Percentiles rank a stretch among this genome's conserved stretches.
These are phyloP conservation scores for Eunapius fragilis DNA, from an alignment of 37 sponge, comb jelly and placozoan species.

Conservation along the genomic window DNA sequence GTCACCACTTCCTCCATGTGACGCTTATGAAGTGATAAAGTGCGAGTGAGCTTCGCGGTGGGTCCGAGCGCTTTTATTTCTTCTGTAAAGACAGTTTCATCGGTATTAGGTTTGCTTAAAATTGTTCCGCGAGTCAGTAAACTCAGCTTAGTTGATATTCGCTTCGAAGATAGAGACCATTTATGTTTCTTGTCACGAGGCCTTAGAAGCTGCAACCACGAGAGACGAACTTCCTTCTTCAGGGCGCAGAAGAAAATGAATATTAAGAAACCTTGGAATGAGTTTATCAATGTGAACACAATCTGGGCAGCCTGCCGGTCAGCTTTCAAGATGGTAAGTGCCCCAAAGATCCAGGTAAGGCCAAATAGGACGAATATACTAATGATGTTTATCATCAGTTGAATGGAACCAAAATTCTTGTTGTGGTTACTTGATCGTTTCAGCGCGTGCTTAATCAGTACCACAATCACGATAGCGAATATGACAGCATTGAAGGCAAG, in stretches of 20 bases:
- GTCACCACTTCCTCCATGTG: not conserved
- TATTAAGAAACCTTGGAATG: conserved; percentile 39
- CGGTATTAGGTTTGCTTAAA: not conserved
- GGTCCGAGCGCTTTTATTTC: not conserved
- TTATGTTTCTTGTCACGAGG: too few species aligned
- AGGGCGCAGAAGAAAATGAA: conserved; percentile 36
- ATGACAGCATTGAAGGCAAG: conserved; percentile 51
- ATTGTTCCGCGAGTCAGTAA: too few species aligned
- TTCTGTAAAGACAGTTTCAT: not conserved
- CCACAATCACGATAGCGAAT: conserved; percentile 31
- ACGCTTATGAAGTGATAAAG: not conserved
- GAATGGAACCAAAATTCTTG: not conserved
- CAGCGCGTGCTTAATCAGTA: conserved; percentile 24
- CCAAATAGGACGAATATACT: conserved; percentile 6
- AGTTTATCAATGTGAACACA: conserved; percentile 36
- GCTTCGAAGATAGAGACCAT: too few species aligned
- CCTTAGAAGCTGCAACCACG: not conserved
- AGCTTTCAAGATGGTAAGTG: conserved; percentile 18
- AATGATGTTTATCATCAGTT: conserved; percentile 4
- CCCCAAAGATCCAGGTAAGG: conserved; percentile 49
- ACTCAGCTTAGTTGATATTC: too few species aligned
- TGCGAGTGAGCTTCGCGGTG: not conserved
- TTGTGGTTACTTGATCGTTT: not conserved
- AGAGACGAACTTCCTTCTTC: not conserved
- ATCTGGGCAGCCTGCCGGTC: conserved; percentile 12